These are phyloP conservation scores for Fregetta grallaria DNA, from an alignment of 2,113 vertebrate species.

Conservation along the genomic window DNA sequence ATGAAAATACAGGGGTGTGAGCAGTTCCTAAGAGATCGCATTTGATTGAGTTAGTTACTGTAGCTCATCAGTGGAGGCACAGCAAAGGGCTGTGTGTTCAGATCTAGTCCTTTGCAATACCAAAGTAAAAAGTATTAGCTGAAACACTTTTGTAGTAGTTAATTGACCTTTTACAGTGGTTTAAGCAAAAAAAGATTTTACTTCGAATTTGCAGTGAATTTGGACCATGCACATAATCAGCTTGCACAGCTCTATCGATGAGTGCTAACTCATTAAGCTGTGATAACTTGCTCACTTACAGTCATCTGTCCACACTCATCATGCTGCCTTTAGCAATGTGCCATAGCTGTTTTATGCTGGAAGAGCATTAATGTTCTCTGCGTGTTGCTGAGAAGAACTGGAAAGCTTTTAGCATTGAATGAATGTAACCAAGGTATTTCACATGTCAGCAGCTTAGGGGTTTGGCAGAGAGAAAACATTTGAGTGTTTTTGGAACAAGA, in stretches of 20 bases:
- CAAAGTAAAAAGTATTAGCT: not conserved
- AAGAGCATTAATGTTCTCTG: slow-evolving; percentile 1
- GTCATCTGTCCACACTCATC: not conserved
- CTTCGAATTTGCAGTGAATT: slow-evolving; percentile 31
- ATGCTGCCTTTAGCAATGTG: slow-evolving; percentile 1
- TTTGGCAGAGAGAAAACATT: not conserved
- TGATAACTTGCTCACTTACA: slow-evolving; percentile 1
- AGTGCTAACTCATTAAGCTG: slow-evolving; percentile 17
- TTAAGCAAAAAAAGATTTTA: slow-evolving; percentile 53
- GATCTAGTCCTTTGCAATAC: not conserved
- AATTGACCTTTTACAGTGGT: slow-evolving; percentile 46
- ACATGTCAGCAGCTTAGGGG: not conserved
- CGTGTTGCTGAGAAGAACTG: not conserved
- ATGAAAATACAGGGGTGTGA: not conserved
- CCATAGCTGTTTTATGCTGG: not conserved
- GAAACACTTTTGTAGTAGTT: not conserved
- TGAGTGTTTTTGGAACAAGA: not conserved
- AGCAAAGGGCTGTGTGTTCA: not conserved
- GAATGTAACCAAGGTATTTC: not conserved
- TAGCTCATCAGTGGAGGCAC: not conserved
- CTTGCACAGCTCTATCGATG: slow-evolving; percentile 6
- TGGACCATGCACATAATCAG: not conserved
- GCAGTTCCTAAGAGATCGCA: not conserved
- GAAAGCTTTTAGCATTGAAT: slow-evolving; percentile 5
- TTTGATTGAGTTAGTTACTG: not conserved